Evolutionary conservation across 2,113 vertebrate genomes (phyloP).

Genomic region (Prunella fulvescens): DNA sequence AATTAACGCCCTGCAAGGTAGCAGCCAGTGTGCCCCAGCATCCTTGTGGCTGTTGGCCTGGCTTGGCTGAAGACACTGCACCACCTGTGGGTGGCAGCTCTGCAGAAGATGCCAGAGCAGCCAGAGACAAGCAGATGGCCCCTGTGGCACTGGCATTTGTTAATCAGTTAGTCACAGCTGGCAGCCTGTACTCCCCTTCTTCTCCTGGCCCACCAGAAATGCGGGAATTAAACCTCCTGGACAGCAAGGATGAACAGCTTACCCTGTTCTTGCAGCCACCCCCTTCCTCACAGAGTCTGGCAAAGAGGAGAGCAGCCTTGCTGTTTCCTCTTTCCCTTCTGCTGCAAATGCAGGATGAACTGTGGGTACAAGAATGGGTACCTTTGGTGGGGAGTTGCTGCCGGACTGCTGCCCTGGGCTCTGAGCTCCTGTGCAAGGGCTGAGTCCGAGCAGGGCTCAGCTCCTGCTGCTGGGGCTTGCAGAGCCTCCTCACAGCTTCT

Average conservation of each 20-base stretch:
- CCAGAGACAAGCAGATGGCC: background rate
- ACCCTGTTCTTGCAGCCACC: background rate
- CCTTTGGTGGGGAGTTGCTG: background rate
- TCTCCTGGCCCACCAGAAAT: background rate
- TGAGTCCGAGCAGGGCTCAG: too few relatives aligned
- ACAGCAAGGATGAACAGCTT: background rate
- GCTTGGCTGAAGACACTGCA: background rate
- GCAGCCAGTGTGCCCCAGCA: background rate
- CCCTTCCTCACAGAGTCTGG: fast-evolving
- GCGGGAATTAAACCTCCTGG: background rate
- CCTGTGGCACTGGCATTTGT: background rate
- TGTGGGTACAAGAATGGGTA: fast-evolving
- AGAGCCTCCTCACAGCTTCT: background rate
- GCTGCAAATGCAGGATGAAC: background rate
- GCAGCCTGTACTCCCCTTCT: background rate
- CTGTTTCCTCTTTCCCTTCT: background rate
- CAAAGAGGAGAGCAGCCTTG: background rate
- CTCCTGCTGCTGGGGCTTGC: fast-evolving
- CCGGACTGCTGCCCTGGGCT: fast-evolving
- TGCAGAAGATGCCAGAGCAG: background rate
- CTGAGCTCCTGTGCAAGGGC: background rate
- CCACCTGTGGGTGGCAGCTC: background rate
- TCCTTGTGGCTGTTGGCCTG: background rate
- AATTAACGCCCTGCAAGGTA: background rate
- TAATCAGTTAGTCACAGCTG: constrained; percentile 8